Percentiles rank a stretch among this genome's conserved stretches.
phyloP scores from a whole-genome alignment of 2,797 vertebrate genomes.

The Pachyuromys duprasi region DNA sequence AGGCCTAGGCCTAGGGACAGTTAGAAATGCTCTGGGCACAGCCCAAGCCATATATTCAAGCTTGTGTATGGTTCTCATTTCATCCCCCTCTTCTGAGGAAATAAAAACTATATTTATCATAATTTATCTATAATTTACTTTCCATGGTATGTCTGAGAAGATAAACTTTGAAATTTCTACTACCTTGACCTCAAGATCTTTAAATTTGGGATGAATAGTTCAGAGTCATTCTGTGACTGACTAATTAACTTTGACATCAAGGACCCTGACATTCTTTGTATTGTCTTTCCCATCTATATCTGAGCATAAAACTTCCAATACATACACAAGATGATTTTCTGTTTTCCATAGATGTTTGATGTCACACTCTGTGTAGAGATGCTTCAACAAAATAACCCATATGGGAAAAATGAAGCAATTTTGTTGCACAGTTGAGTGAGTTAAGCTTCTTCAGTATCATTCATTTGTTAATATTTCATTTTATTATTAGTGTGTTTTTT shows the following conservation, averaged over 20 bases:
- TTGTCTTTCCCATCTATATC: neutral
- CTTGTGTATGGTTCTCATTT: too few species aligned
- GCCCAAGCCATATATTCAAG: too few species aligned
- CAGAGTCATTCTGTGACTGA: neutral
- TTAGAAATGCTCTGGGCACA: too few species aligned
- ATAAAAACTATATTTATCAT: neutral
- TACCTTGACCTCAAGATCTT: neutral
- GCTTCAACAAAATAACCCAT: neutral
- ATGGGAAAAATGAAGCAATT: neutral
- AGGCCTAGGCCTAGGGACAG: too few species aligned
- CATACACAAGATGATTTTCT: neutral
- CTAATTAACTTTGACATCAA: neutral
- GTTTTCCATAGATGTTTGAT: neutral
- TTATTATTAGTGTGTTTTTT: neutral
- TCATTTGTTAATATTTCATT: conserved; percentile 29
- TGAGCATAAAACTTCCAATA: neutral
- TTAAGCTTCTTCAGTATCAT: neutral
- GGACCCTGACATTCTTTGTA: neutral
- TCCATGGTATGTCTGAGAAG: neutral
- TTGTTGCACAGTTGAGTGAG: neutral
- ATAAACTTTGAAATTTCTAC: neutral
- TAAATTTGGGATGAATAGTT: neutral
- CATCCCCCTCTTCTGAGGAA: too few species aligned
- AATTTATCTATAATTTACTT: neutral
- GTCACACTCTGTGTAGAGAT: neutral